These are phyloP conservation scores for Psilopsiagon aymara DNA, from an alignment of 2,113 vertebrate species.

Conservation along the genomic window DNA sequence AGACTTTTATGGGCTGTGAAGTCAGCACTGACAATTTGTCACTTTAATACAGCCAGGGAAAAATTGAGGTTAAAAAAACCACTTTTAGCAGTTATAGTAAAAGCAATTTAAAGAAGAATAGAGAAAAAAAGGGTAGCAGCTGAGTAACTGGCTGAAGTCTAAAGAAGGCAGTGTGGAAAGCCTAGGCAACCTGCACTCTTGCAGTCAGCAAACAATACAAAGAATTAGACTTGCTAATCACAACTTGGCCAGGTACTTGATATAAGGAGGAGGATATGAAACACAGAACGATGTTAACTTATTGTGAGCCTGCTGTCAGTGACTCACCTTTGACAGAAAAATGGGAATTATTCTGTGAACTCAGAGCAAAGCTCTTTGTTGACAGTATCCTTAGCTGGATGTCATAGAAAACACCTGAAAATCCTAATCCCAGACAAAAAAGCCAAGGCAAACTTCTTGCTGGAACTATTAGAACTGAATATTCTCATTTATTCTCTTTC, in stretches of 20 bases:
- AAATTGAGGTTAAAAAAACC: background rate
- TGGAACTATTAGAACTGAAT: background rate
- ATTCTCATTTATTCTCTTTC: background rate
- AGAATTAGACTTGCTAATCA: background rate
- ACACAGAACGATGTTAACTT: background rate
- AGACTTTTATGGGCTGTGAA: constrained; percentile 13
- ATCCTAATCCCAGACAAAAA: background rate
- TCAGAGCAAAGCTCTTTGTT: background rate
- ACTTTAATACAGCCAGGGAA: background rate
- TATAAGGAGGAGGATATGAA: background rate
- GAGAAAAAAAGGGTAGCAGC: background rate
- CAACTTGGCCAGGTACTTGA: background rate
- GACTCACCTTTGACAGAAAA: background rate
- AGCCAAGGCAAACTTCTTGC: background rate
- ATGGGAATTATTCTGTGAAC: background rate
- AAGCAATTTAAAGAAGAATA: background rate
- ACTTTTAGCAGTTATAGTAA: background rate
- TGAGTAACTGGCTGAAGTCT: background rate
- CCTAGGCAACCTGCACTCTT: background rate
- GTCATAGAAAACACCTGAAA: background rate
- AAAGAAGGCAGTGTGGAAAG: background rate
- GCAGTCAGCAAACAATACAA: background rate
- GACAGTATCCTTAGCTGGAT: background rate
- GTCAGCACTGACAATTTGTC: background rate
- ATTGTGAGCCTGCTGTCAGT: background rate